Base-by-base conservation (phyloP, 37 sponge, comb jelly and placozoan genomes). In the Amphimedon queenslandica region DNA sequence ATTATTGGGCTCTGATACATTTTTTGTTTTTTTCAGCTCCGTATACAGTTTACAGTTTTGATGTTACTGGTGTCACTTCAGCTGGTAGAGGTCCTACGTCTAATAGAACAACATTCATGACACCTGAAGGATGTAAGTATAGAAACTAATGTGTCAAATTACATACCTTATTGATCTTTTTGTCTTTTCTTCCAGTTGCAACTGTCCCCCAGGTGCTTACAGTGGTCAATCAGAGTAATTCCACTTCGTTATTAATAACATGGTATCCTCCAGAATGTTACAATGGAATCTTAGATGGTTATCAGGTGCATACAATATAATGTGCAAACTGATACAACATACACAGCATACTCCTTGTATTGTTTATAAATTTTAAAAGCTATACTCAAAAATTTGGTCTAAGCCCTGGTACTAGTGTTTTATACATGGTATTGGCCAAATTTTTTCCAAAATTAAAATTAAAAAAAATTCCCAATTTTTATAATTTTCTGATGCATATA, bases 231-330 rank as follows among this genome's bases (percentile, higher is more conserved):
- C 13, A 16, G n/a, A 63, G 60, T 35, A 42, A 30, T 23, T 40
- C 24, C 11, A 67, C 76, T 29, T 38, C 61, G 18, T 51, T 82
- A 4, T 29, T 24, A 25, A 63, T 82, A 33, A 69, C 70, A 10
- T 82, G 82, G 82, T 5, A 43, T 8, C 57, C 0, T 11, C 82
- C 82, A 37, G 58, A 38, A 37, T 82, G 82, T 75, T 67, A 74
- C 28, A 58, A 82, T 75, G 82, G 82, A 28, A 58, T 60, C 47
- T 37, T 39, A 57, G 66, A 6, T 4, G 38, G 57, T 24, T 82
- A 82, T 41, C 66, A 1, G 1, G 82, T 82, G 24, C 35, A 58
- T 61, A 23, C 27, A 47, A 47, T 8, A 47, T n/a, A n/a, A n/a
- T n/a, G n/a, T n/a, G n/a, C n/a, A n/a, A n/a, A n/a, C n/a, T n/a